These are phyloP conservation scores for Catalaphyllia jardinei DNA, from an alignment of 64 coral and sea anemone species.

Conservation along the genomic window DNA sequence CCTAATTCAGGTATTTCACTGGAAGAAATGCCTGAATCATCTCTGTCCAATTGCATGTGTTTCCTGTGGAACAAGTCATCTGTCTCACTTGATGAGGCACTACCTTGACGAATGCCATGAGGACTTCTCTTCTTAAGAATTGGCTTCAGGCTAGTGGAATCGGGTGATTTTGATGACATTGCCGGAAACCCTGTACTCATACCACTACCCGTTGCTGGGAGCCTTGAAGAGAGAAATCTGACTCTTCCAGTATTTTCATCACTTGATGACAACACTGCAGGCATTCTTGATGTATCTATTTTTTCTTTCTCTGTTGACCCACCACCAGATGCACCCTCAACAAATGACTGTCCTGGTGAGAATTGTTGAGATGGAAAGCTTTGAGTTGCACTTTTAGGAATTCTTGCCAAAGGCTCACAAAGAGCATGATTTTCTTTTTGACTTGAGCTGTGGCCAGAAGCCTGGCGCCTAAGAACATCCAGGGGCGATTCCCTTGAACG, in stretches of 20 bases:
- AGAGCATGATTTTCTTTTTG: neutral
- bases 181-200: neutral
- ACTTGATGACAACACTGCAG: conserved; percentile 43
- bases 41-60: neutral
- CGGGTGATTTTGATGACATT: neutral
- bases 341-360: neutral
- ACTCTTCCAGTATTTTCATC: conserved; percentile 80
- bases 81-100: conserved; percentile 55
- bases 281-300: neutral
- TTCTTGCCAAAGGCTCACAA: neutral
- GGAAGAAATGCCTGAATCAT: neutral
- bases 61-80: conserved; percentile 31
- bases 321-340: neutral
- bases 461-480: neutral
- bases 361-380: neutral
- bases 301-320: neutral
- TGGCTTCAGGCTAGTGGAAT: conserved; percentile 59
- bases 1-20: neutral
- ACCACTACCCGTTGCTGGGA: conserved; percentile 89
- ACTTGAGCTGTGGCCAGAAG: neutral
- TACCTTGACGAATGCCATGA: neutral
- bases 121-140: conserved; percentile 80
- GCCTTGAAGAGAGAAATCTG: conserved; percentile 86
- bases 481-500: neutral
- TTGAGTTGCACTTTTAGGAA: neutral